Evolutionary conservation across 2,888 invertebrate genomes (phyloP), one percentile per base, ranked within the genome.

Genomic region (Ichneumon xanthorius): DNA sequence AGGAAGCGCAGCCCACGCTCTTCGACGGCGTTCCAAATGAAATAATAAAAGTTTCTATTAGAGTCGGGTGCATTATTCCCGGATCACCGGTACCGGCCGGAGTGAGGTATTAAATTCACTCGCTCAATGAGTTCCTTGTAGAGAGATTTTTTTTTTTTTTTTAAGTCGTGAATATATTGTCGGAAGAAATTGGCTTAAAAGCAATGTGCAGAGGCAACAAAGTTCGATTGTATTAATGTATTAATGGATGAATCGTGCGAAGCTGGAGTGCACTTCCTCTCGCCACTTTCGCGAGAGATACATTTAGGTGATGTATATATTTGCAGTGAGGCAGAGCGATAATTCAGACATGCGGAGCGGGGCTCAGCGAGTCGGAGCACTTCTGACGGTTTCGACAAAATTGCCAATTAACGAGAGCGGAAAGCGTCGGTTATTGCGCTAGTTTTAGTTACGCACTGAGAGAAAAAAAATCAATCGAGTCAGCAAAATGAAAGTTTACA

Each of bases 31-130:
- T 33, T 63, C 30, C 16, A 30, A 63, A 63, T 63, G 30, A 33
- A 30, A 33, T 63, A 33, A 63, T 63, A 63, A 63, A 63, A 33
- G 30, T 63, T 63, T 63, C 33, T 26, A 63, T 30, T 5, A 63
- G 30, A 63, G 61, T 63, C 16, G 16, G 45, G 16, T 16, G 4
- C 45, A 63, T 63, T 63, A 33, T 33, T 30, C 16, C 16, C 30
- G 30, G 26, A 63, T 26, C 61, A 30, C 5, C 30, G 14, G 30
- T 16, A 63, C 30, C 3, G 33, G 33, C n/a, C 5, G 30, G 7
- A 30, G 61, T 33, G 61, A 26, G 16, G 61, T 33, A 63, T 30
- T 16, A 6, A 63, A 33, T 63, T 63, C 33, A 33, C 16, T 33
- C 33, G 61, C n/a, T 7, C 26, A 2, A 33, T 63, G n/a, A 33